Evolutionary conservation across 2,888 invertebrate species (phyloP).

Genomic region (Omphaloscelis lunosa): DNA sequence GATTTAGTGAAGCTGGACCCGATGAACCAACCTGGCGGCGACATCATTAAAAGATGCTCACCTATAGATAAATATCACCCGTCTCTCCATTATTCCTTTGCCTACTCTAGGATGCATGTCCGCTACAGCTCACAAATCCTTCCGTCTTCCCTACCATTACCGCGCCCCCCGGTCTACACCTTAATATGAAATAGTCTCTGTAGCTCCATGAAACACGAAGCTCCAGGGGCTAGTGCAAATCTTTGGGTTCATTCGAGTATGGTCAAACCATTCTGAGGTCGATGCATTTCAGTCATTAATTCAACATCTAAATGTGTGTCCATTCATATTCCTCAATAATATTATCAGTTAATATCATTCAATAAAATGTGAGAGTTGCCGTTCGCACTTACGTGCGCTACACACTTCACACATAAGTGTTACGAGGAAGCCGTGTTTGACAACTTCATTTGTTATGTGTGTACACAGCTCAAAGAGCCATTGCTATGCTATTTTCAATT

Average conservation of each 20-base stretch:
- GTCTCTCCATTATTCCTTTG: background rate
- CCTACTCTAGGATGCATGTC: background rate
- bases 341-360: background rate
- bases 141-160: background rate
- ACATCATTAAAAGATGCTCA: background rate
- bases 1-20: background rate
- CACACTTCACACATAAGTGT: background rate
- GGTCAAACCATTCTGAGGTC: no score
- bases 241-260: no score
- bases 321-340: no score
- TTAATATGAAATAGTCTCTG: background rate
- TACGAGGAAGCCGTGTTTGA: background rate
- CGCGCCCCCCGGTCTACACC: background rate
- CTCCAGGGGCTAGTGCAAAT: background rate
- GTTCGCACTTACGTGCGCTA: background rate
- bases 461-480: background rate
- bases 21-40: no score
- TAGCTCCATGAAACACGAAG: background rate
- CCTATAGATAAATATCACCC: background rate
- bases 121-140: background rate
- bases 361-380: background rate
- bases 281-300: background rate
- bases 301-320: no score
- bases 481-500: background rate
- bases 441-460: background rate